Evolutionary conservation across 2,888 invertebrate species (phyloP).

Genomic region (Drosophila algonquin): DNA sequence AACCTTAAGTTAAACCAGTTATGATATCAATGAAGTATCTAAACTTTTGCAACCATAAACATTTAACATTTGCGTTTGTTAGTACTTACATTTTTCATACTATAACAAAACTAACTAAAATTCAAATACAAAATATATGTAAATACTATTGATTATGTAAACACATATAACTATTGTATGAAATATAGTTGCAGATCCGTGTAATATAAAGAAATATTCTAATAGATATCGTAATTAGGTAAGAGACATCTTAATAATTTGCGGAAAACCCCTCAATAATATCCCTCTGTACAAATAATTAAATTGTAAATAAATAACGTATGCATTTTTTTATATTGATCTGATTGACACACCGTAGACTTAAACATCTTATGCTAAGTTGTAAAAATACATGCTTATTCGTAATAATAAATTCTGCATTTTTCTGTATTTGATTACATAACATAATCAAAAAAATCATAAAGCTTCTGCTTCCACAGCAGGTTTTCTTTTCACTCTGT

Average conservation of each 20-base stretch:
- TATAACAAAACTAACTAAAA: background rate
- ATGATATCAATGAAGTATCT: conserved; percentile 7
- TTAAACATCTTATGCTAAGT: conserved; percentile 1
- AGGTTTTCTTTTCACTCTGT: too few relatives aligned
- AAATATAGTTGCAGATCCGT: conserved; percentile 2
- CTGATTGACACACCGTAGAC: conserved; percentile 3
- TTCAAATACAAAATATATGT: conserved; percentile 11
- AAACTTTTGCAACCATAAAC: background rate
- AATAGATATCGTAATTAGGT: conserved; percentile 3
- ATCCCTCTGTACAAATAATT: conserved; percentile 23
- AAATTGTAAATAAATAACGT: conserved; percentile 28
- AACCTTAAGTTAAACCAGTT: conserved; percentile 5
- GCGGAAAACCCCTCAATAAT: background rate
- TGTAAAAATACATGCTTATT: conserved; percentile 18
- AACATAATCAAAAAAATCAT: background rate
- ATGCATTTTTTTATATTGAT: conserved; percentile 14
- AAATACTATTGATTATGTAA: conserved; percentile 17
- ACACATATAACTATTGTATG: background rate
- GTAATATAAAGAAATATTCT: conserved; percentile 9
- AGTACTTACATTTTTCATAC: background rate
- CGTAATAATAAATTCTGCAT: background rate
- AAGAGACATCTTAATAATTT: background rate
- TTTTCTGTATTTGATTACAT: background rate
- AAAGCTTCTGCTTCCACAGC: too few relatives aligned
- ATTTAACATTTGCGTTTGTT: conserved; percentile 2